Conservation (phyloP, 2,797 vertebrate genomes). For the Carcharodon carcharias region DNA sequence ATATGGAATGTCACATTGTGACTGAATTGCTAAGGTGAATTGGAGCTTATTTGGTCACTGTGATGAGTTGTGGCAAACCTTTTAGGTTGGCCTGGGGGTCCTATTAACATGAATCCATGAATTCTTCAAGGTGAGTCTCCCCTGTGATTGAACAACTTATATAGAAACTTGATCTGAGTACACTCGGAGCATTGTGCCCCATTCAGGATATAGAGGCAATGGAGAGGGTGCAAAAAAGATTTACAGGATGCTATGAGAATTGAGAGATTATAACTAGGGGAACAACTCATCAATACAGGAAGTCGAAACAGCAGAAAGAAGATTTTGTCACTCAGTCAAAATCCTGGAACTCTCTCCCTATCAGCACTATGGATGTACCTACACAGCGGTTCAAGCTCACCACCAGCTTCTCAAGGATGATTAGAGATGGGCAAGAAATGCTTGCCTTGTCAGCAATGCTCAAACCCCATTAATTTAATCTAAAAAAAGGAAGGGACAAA, state of each 20-base stretch:
- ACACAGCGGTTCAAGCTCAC: background rate
- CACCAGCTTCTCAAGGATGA: no score
- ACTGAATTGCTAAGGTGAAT: background rate
- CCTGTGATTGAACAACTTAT: background rate
- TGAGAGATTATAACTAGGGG: background rate
- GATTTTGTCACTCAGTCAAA: background rate
- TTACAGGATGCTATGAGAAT: background rate
- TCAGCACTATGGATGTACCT: background rate
- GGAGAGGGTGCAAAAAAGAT: background rate
- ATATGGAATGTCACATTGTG: background rate
- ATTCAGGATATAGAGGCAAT: background rate
- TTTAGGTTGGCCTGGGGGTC: background rate
- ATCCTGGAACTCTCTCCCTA: background rate
- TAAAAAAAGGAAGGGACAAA: background rate
- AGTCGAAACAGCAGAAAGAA: background rate
- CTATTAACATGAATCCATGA: background rate
- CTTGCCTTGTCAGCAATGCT: background rate
- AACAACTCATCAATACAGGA: background rate
- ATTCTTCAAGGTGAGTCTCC: background rate
- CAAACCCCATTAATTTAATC: background rate
- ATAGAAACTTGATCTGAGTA: background rate
- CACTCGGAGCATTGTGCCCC: background rate
- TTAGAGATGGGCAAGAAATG: background rate
- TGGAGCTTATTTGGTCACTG: background rate
- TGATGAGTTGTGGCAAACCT: background rate